Base-by-base conservation (phyloP, 2,888 invertebrate genomes). In the Melieria picta region DNA sequence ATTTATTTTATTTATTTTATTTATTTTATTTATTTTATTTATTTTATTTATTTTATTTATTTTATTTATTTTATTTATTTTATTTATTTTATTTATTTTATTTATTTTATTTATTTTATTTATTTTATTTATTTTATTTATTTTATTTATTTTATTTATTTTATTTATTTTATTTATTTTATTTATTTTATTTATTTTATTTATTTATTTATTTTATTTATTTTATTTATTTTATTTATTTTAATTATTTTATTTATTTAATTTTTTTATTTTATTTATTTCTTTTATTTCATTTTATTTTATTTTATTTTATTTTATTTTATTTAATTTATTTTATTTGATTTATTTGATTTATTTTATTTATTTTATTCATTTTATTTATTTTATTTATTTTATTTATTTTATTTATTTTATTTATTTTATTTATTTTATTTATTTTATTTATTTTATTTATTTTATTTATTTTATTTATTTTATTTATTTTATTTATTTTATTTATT, bases 381-480 rank as follows among this genome's bases (percentile, higher is more conserved):
- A 58, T 10, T 58, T 58, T 58, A n/a, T 10, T 58, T 58, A 58
- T 58, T 58, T 58, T 58, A 58, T 58, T 58, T 58, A n/a, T 58
- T 58, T 58, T 58, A 58, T 58, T 16, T 16, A 16, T 16, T 50
- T 50, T 16, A 16, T 16, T 16, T 16, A 16, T 16, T 16, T 16
- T 16, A 16, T 16, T 16, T 16, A 16, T 16, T 16, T 16, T 16
- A 16, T 16, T 16, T 16, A 16, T 16, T 16, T 16, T 16, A 16
- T 16, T 16, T 16, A 16, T 16, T 16, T 16, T 16, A 16, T 16
- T 16, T 1, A 16, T 16, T 16, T 16, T 16, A 16, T 16, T 16
- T 16, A 16, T 16, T 16, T 16, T 16, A 16, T 16, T 16, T 16
- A 16, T 16, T 16, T 16, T 16, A 16, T 16, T 16, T 16, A 16